Base-by-base conservation (phyloP, 2,888 invertebrate species). In the Shargacucullia verbasci region DNA sequence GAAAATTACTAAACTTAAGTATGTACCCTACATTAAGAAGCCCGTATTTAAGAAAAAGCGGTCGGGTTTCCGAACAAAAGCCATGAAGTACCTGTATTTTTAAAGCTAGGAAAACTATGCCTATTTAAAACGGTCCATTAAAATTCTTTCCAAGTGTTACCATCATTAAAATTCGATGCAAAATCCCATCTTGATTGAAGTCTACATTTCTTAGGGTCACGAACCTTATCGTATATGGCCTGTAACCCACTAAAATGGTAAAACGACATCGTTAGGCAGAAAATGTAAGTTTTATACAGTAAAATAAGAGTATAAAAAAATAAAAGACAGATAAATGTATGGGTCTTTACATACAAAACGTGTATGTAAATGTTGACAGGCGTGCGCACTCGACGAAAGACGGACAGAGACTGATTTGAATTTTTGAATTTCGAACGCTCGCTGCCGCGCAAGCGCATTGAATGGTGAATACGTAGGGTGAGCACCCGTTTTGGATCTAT, bases 401-500 rank as follows among this genome's bases (percentile, higher is more conserved):
- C 86, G 82, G 82, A 85, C 82, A 79, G 75, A 84, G 88, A 91
- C 88, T 91, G 92, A 92, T 92, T 93, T 93, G 92, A 92, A 93
- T 93, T 91, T 78, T 89, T 86, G 91, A 86, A 90, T 87, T 84
- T 79, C 78, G 82, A 80, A 78, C 78, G 81, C 75, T 54, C 53
- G 66, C 58, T 61, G 71, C 59, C 50, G 88, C 89, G 89, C 88
- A 52, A 61, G 89, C 90, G 92, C 92, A 89, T 88, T 88, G 86
- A 88, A 89, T 89, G 82, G 80, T 84, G 88, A 88, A 82, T 83
- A 81, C 74, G 83, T 86, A 78, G 83, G 83, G 83, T 84, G 81
- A 55, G 79, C 79, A 71, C 61, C 46, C 15, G 9, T 61, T 61
- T 59, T 33, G 35, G 20, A 47, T 45, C 0, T 50, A n/a, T 45